Evolutionary conservation across 2,797 vertebrate species (phyloP).

Genomic region (Distichodus sexfasciatus): DNA sequence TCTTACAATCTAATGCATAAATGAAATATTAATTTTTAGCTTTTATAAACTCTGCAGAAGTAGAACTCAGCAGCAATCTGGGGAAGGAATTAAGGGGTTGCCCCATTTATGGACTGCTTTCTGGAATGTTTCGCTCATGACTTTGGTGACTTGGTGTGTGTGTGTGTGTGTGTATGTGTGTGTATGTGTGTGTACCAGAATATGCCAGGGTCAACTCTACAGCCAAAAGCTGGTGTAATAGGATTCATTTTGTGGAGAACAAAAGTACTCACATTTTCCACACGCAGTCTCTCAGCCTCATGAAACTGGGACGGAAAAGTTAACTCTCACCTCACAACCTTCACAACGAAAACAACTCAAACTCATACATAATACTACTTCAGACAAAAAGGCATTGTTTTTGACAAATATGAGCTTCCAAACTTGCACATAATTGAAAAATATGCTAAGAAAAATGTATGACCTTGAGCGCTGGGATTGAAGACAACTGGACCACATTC

Average conservation of each 20-base stretch:
- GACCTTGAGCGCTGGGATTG: too few species aligned
- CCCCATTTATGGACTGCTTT: constrained; percentile 35
- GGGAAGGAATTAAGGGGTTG: constrained; percentile 6
- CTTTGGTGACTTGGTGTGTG: constrained; percentile 18
- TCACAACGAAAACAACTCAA: not conserved
- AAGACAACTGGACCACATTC: too few species aligned
- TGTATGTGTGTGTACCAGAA: constrained; percentile 18
- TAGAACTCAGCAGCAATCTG: too few species aligned
- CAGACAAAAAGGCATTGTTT: too few species aligned
- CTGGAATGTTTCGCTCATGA: constrained; percentile 27
- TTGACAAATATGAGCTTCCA: too few species aligned
- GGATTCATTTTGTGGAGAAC: constrained; percentile 45
- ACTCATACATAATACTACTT: not conserved
- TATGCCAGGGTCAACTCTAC: constrained; percentile 30
- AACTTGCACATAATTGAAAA: too few species aligned
- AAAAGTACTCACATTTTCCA: constrained; percentile 54
- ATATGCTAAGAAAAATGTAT: too few species aligned
- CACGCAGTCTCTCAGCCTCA: constrained; percentile 12
- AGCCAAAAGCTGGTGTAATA: constrained; percentile 42
- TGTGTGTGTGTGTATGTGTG: constrained; percentile 18
- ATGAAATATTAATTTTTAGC: too few species aligned
- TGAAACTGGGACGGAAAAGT: not conserved
- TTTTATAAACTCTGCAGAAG: too few species aligned
- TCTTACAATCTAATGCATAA: too few species aligned
- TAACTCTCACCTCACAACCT: not conserved